Evolutionary conservation across 37 sponge, comb jelly and placozoan genomes (phyloP).

Genomic region (Diacarnus erythraeanus): DNA sequence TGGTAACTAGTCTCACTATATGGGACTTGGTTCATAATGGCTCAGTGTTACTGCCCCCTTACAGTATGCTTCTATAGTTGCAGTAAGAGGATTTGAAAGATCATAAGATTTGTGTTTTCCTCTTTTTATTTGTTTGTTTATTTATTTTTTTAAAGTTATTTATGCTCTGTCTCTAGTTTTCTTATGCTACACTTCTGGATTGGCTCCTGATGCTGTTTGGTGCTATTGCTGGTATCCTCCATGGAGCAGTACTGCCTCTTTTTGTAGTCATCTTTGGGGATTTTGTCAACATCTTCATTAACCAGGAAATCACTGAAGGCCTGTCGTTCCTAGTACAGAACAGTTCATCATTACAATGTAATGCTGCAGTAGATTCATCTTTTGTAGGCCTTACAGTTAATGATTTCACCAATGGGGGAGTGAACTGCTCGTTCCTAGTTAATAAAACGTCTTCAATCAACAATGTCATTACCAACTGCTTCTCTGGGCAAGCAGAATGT

Average conservation of each 20-base stretch:
- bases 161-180: conserved; percentile 52
- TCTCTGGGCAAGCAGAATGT: neutral
- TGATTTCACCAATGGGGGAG: neutral
- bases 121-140: too few species aligned
- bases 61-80: neutral
- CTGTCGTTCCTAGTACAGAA: neutral
- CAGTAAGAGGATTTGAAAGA: neutral
- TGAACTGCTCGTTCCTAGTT: neutral
- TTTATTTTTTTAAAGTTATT: too few species aligned
- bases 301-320: conserved; percentile 6
- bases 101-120: too few species aligned
- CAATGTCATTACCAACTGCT: neutral
- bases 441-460: neutral
- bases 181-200: conserved; percentile 44
- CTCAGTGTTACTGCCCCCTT: too few species aligned
- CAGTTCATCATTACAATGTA: neutral
- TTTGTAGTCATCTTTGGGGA: conserved; percentile 61
- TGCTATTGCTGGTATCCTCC: conserved; percentile 13
- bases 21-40: too few species aligned
- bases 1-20: too few species aligned
- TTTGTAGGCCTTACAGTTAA: neutral
- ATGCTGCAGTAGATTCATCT: neutral
- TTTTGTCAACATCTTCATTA: conserved; percentile 54
- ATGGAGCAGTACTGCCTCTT: conserved; percentile 49
- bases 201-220: conserved; percentile 50